Base-by-base conservation (phyloP, 2,797 vertebrate species). In the Fundulus diaphanus region DNA sequence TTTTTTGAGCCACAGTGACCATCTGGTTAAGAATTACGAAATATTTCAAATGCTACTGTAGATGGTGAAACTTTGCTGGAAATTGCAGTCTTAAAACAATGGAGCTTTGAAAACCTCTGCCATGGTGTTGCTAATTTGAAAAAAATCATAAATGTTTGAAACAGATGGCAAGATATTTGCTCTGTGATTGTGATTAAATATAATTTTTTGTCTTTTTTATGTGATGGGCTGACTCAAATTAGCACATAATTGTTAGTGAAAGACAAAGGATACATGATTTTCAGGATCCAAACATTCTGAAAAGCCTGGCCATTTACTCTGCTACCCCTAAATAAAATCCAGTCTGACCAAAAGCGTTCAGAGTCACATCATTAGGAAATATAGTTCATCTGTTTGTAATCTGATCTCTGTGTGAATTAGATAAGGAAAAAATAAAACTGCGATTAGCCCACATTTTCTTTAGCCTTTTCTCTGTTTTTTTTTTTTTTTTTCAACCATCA, bases 21-120 rank as follows among this genome's bases (percentile, higher is more conserved):
- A 35, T 52, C 13, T 54, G 5, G 29, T 42, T 31, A 8, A 35
- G 20, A 59, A 56, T 33, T 56, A 12, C n/a, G 11, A 68, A 42
- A 74, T 56, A 31, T 54, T 74, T 2, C 31, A 35, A 44, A 37
- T 56, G 22, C 20, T 70, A 24, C 40, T 33, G 44, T 73, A 29
- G 48, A 51, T 33, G 6, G 27, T 59, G 9, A 44, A 72, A 44
- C 7, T 31, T 37, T 59, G n/a, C 37, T n/a, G 9, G 5, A 40
- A 51, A 48, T 4, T 46, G 54, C 33, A 78, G 73, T 57, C 29
- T 66, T 52, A 51, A 59, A 73, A 51, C 54, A 35, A 63, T 37
- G 20, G 2, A 1, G 33, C 33, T 24, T 63, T 63, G 59, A 5
- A 24, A 63, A 24, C 33, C 1, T 63, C 33, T 63, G 33, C 59